phyloP scores from a whole-genome alignment of 1,140 invertebrate species.

The Leucophenga varia region DNA sequence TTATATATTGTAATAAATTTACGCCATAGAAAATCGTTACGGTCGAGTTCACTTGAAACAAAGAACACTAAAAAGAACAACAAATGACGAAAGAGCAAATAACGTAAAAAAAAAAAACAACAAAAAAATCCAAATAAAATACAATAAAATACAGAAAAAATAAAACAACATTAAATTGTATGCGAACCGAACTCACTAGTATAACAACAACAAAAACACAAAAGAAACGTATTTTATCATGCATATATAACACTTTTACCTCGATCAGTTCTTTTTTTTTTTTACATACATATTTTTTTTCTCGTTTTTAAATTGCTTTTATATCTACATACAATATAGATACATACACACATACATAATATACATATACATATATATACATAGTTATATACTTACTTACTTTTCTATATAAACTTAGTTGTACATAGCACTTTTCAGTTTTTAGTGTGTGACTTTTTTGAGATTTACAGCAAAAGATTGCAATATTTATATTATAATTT shows the following conservation, averaged over 20 bases:
- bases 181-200: conserved; percentile 46
- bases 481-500: conserved; percentile 9
- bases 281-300: too few relatives aligned
- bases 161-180: conserved; percentile 51
- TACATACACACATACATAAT: conserved; percentile 10
- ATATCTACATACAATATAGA: too few relatives aligned
- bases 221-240: conserved; percentile 42
- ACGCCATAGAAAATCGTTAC: conserved; percentile 54
- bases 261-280: too few relatives aligned
- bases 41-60: conserved; percentile 54
- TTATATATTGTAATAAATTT: too few relatives aligned
- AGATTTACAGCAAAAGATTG: too few relatives aligned
- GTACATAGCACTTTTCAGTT: too few relatives aligned
- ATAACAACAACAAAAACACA: conserved; percentile 26
- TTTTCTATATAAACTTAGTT: conserved; percentile 4
- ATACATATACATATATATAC: conserved; percentile 5
- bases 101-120: background rate
- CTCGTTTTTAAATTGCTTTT: too few relatives aligned
- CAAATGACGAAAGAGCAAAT: conserved; percentile 23
- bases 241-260: background rate
- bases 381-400: background rate
- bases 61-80: conserved; percentile 50
- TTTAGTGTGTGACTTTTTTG: too few relatives aligned
- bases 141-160: conserved; percentile 13
- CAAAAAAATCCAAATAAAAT: background rate